A percentile compares a stretch with the other conserved stretches of the same genome.
phyloP scores from a whole-genome alignment of 2,113 vertebrate species.

The Boleophthalmus pectinirostris region DNA sequence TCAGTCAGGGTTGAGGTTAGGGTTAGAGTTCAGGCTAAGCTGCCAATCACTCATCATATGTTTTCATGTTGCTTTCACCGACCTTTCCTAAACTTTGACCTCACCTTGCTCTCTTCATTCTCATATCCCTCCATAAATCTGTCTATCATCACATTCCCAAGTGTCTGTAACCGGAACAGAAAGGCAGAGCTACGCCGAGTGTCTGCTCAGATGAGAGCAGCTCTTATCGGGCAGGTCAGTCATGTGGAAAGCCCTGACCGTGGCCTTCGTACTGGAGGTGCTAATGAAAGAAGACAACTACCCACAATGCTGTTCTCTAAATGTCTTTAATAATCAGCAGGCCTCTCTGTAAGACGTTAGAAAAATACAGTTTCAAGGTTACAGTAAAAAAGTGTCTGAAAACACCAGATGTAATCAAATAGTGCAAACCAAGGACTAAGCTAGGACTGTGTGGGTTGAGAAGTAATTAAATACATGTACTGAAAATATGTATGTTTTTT shows the following conservation, averaged over 20 bases:
- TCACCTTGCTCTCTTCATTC: conserved; percentile 40
- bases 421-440: no score
- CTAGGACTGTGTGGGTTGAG: no score
- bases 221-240: conserved; percentile 24
- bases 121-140: conserved; percentile 73
- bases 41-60: conserved; percentile 6
- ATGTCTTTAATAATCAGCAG: background rate
- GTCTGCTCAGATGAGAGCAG: conserved; percentile 17
- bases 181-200: conserved; percentile 20
- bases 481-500: no score
- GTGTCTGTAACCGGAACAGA: conserved; percentile 38
- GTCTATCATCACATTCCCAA: conserved; percentile 32
- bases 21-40: conserved; percentile 6
- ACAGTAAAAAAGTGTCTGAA: background rate
- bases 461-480: no score
- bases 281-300: background rate
- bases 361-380: background rate
- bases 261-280: background rate
- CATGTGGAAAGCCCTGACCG: conserved; percentile 37
- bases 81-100: conserved; percentile 65
- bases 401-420: background rate
- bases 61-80: conserved; percentile 31
- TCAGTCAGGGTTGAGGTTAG: no score
- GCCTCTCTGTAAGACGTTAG: background rate
- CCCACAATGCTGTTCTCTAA: background rate